Evolutionary conservation across 2,113 vertebrate genomes (phyloP).

Genomic region (Strix aluco): DNA sequence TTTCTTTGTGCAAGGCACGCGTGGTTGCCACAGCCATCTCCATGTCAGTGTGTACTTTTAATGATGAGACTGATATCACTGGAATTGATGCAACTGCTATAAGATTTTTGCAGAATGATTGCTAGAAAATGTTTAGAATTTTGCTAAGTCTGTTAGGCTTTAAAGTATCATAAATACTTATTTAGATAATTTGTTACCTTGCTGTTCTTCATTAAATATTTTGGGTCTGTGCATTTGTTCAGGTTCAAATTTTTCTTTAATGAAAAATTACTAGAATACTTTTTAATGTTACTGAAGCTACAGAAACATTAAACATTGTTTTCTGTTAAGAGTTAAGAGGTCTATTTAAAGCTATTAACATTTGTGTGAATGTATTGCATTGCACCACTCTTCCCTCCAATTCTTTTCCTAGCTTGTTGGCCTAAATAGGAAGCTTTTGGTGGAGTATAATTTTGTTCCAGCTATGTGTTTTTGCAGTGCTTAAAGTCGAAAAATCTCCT

Average conservation of each 20-base stretch:
- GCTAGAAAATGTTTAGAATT: neutral
- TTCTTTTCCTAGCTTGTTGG: neutral
- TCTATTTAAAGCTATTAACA: neutral
- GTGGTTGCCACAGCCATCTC: neutral
- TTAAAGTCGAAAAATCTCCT: neutral
- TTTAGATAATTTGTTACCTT: neutral
- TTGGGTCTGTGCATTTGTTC: neutral
- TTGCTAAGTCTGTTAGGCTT: neutral
- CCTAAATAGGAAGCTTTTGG: neutral
- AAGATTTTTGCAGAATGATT: neutral
- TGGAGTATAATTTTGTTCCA: neutral
- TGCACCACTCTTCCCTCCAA: rapidly evolving
- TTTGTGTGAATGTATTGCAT: neutral
- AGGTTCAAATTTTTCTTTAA: neutral
- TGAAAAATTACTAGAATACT: neutral
- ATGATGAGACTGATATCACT: neutral
- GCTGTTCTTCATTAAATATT: neutral
- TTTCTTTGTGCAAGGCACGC: neutral
- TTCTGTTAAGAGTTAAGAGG: neutral
- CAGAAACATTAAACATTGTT: neutral
- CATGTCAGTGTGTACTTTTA: neutral
- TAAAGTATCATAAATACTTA: neutral
- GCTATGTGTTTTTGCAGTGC: neutral
- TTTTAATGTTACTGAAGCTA: neutral
- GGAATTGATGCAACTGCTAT: neutral